Evolutionary conservation across 2,888 invertebrate species (phyloP).

Genomic region (Drosophila pegasa): DNA sequence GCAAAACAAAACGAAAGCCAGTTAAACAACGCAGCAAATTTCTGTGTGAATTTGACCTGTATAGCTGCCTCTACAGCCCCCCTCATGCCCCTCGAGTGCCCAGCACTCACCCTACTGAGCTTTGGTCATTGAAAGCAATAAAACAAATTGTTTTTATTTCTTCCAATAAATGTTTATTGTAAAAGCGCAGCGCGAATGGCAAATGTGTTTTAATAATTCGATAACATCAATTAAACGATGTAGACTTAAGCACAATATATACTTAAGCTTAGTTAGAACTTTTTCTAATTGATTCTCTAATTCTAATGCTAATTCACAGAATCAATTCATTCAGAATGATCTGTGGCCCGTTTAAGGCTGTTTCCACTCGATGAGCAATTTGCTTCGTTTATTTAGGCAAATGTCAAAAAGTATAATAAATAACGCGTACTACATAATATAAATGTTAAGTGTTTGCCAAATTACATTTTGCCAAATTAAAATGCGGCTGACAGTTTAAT

Average conservation of each 20-base stretch:
- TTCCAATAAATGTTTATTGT: constrained; percentile 16
- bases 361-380: constrained; percentile 50
- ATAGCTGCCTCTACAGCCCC: constrained; percentile 3
- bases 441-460: constrained; percentile 53
- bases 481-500: constrained; percentile 64
- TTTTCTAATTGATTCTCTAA: neutral
- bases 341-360: neutral
- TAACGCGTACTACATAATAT: constrained; percentile 30
- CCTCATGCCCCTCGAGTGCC: neutral
- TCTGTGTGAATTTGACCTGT: constrained; percentile 49
- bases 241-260: no score
- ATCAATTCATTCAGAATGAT: neutral
- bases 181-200: neutral
- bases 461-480: constrained; percentile 42
- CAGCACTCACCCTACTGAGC: neutral
- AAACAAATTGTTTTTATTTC: constrained; percentile 34
- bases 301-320: constrained; percentile 8
- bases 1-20: constrained; percentile 39
- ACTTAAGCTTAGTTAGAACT: neutral
- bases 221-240: neutral
- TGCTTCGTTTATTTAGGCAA: constrained; percentile 31
- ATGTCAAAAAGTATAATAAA: constrained; percentile 34
- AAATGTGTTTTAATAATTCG: constrained; percentile 6
- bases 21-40: constrained; percentile 45
- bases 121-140: constrained; percentile 23